Conservation (phyloP, 1,140 invertebrate genomes). For the Drosophila albomicans region DNA sequence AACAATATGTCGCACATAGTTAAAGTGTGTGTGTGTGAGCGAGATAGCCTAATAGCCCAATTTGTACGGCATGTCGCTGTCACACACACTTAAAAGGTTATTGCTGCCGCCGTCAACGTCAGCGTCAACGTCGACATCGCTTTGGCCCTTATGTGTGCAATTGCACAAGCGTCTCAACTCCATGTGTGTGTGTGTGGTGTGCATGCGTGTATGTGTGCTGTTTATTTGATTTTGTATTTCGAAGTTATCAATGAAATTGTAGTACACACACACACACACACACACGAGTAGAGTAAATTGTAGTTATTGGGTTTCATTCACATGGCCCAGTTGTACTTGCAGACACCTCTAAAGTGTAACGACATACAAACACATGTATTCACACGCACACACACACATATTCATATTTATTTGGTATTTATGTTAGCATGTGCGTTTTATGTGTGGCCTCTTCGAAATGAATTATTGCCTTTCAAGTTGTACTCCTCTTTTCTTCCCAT, state of each 20-base stretch:
- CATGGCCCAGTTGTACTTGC: constrained; percentile 15
- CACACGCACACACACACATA: background rate
- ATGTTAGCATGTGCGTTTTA: constrained; percentile 11
- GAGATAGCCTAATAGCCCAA: constrained; percentile 48
- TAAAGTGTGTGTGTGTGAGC: constrained; percentile 5
- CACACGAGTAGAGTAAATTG: constrained; percentile 42
- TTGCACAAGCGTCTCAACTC: constrained; percentile 46
- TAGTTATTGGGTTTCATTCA: constrained; percentile 68
- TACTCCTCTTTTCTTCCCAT: constrained; percentile 1
- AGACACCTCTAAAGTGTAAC: background rate
- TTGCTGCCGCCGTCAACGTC: background rate
- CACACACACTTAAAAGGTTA: background rate
- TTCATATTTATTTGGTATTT: constrained; percentile 3
- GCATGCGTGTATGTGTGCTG: constrained; percentile 23
- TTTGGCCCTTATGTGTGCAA: constrained; percentile 46
- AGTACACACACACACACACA: constrained; percentile 24
- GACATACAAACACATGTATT: constrained; percentile 6
- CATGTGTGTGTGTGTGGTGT: constrained; percentile 4
- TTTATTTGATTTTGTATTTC: constrained; percentile 64
- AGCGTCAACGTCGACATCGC: constrained; percentile 6
- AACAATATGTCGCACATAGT: constrained; percentile 3
- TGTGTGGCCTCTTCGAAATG: constrained; percentile 25
- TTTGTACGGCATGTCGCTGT: constrained; percentile 22
- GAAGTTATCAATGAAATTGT: constrained; percentile 75
- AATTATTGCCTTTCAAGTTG: constrained; percentile 36